These are phyloP conservation scores for Platalea minor DNA, from an alignment of 2,797 vertebrate genomes.

Conservation along the genomic window DNA sequence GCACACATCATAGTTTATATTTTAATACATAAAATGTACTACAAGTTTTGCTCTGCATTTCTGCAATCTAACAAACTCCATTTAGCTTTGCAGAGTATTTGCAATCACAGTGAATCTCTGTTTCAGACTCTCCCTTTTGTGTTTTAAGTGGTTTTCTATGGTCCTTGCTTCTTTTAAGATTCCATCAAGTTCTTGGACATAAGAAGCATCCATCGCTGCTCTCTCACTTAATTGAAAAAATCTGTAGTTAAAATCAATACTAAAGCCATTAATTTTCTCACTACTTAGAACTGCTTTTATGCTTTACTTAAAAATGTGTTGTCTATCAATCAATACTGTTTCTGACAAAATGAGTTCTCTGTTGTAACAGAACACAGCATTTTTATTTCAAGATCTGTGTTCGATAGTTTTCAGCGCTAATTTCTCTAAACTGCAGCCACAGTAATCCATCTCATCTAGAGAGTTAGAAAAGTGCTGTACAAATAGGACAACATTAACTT, in stretches of 20 bases:
- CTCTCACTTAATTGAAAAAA: conserved; percentile 71
- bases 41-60: background rate
- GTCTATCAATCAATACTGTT: background rate
- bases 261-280: background rate
- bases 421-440: background rate
- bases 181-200: conserved; percentile 72
- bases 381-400: background rate
- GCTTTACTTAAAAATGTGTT: background rate
- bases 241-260: conserved; percentile 45
- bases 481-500: conserved; percentile 40
- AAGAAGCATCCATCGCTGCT: conserved; percentile 73
- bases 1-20: background rate
- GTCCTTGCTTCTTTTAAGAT: conserved; percentile 74
- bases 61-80: background rate
- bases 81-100: conserved; percentile 66
- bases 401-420: background rate
- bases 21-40: background rate
- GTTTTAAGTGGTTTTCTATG: conserved; percentile 73
- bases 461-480: background rate
- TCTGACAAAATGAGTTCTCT: background rate
- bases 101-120: conserved; percentile 70
- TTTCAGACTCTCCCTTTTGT: conserved; percentile 75
- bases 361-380: background rate
- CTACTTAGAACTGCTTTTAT: background rate
- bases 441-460: background rate